A percentile compares a stretch with the other conserved stretches of the same genome.
Evolutionary conservation across 2,113 vertebrate species (phyloP).

Genomic region (Etheostoma cragini): DNA sequence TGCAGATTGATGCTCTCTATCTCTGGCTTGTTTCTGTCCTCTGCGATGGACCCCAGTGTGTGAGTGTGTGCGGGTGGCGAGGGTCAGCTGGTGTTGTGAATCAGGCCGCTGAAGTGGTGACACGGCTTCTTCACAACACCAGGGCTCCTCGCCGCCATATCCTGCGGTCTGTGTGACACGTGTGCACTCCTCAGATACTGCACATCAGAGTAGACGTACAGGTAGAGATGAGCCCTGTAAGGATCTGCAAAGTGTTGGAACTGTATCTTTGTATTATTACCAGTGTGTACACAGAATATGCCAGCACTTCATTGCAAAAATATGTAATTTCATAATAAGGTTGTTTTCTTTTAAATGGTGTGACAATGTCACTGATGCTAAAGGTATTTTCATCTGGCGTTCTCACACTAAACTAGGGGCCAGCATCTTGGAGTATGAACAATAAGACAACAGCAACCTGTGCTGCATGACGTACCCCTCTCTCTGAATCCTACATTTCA

Average conservation of each 20-base stretch:
- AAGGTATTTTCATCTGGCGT: background rate
- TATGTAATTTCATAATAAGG: background rate
- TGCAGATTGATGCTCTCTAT: background rate
- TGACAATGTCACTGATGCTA: background rate
- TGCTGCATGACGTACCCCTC: background rate
- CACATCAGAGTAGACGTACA: too few species aligned
- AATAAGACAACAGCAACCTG: background rate
- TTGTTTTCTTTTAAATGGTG: background rate
- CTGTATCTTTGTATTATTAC: background rate
- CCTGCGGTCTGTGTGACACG: slow-evolving; percentile 48
- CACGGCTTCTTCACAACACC: slow-evolving; percentile 99
- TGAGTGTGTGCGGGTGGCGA: slow-evolving; percentile 79
- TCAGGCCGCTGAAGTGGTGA: slow-evolving; percentile 92
- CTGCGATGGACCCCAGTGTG: background rate
- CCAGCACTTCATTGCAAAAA: background rate
- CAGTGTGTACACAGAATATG: background rate
- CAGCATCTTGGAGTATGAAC: background rate
- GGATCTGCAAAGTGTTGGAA: background rate
- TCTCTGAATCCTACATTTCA: too few species aligned
- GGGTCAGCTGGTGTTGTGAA: slow-evolving; percentile 99
- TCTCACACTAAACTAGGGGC: background rate
- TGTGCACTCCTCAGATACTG: too few species aligned
- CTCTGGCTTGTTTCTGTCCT: background rate
- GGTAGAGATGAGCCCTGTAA: background rate
- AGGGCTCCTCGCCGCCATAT: slow-evolving; percentile 89